Evolutionary conservation across 1,140 invertebrate species (phyloP).

Genomic region (Dendroctonus valens): DNA sequence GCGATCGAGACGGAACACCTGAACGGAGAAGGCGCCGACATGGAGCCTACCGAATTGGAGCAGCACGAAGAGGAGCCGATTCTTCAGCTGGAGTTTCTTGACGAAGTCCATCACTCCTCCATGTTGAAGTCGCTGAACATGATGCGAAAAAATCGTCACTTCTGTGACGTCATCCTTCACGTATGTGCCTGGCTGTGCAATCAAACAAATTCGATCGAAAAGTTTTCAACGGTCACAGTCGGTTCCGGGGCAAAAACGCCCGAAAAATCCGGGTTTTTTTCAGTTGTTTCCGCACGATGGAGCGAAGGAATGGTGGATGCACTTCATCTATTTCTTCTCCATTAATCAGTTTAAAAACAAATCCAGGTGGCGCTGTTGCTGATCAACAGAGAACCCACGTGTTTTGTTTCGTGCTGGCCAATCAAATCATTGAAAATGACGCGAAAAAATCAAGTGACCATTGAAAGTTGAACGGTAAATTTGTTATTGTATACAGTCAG

Average conservation of each 20-base stretch:
- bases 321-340: too few relatives aligned
- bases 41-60: slow-evolving; percentile 24
- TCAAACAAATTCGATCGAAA: slow-evolving; percentile 40
- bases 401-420: too few relatives aligned
- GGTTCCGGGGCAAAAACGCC: not conserved
- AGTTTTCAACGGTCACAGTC: slow-evolving; percentile 16
- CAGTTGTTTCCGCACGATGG: not conserved
- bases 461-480: slow-evolving; percentile 35
- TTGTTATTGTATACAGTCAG: slow-evolving; percentile 49
- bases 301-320: too few relatives aligned
- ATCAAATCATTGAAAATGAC: too few relatives aligned
- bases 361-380: too few relatives aligned
- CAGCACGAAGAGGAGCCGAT: slow-evolving; percentile 36
- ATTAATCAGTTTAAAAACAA: too few relatives aligned
- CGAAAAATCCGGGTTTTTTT: not conserved
- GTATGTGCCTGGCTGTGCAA: slow-evolving; percentile 57
- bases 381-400: too few relatives aligned
- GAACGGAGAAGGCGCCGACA: slow-evolving; percentile 10
- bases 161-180: slow-evolving; percentile 77
- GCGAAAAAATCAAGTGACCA: too few relatives aligned
- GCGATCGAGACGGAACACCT: not conserved
- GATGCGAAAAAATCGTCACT: slow-evolving; percentile 73
- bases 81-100: slow-evolving; percentile 51
- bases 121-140: slow-evolving; percentile 67
- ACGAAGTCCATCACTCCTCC: slow-evolving; percentile 56